Evolutionary conservation across 2,888 invertebrate genomes (phyloP), one percentile per base, ranked within the genome.

Genomic region (Cephus pulcher): DNA sequence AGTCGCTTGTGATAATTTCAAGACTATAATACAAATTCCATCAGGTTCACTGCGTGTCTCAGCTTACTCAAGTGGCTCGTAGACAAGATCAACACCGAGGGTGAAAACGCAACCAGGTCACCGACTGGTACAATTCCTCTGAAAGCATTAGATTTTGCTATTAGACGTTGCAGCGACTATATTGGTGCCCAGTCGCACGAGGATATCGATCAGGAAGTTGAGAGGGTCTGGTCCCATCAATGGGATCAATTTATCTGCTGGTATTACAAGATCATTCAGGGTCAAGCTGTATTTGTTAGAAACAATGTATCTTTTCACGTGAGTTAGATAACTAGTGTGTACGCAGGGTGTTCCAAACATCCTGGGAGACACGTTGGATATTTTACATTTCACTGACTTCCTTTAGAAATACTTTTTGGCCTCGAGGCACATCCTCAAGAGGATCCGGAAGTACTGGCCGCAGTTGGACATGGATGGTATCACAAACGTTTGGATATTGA

Each of bases 401-500:
- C 56, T 23, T 40, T 76, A 91, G 90, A 91, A 91, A 82, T 91
- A 91, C 80, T 84, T 88, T 33, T 79, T 89, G 75, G 89, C 90
- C 4, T 86, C 91, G 11, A 86, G 86, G 32, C 89, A 94, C 80
- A 91, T 96, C 69, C 90, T 97, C 78, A 94, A 94, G 32, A 94
- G 95, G 73, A 93, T 98, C 86, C 92, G 93, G 30, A 94, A 94
- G 79, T 95, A 94, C 88, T 97, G 97, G 96, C 97, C 97, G 0
- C 97, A 97, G 89, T 94, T 96, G 84, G 94, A 95, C 68, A 94
- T 96, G 83, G 98, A 98, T 90, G 98, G 98, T 0, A 94, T 95
- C 80, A 93, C 95, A 79, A 98, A 98, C 91, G 95, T 98, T 84
- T 98, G 98, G 98, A 98, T 98, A 82, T 94, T 98, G 80, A 98